phyloP scores from a whole-genome alignment of 2,888 invertebrate genomes.

The Sarcophaga rosellei region DNA sequence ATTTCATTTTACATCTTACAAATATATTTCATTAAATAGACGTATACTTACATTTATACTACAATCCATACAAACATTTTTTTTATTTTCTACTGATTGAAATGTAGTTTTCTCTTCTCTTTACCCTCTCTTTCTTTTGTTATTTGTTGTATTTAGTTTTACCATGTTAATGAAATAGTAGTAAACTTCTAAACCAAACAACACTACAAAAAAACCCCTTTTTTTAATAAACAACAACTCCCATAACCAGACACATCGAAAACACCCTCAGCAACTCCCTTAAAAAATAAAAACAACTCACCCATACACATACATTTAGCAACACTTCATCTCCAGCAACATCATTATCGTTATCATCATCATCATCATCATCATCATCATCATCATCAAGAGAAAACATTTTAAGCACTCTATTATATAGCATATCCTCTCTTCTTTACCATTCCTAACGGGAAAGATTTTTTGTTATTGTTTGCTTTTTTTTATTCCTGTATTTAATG shows the following conservation, averaged over 20 bases:
- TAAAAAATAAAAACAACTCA: constrained; percentile 6
- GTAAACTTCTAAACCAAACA: background rate
- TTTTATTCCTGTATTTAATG: constrained; percentile 28
- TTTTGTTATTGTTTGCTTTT: background rate
- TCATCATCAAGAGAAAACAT: constrained; percentile 36
- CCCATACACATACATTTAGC: background rate
- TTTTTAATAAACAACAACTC: background rate
- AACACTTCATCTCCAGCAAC: constrained; percentile 47
- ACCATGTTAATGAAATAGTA: background rate
- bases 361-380: constrained; percentile 13
- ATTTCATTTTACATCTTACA: no score
- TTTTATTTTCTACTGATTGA: constrained; percentile 58
- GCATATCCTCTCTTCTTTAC: constrained; percentile 34
- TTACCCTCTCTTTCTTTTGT: background rate
- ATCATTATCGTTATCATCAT: constrained; percentile 17
- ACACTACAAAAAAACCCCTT: background rate
- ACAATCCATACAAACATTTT: background rate
- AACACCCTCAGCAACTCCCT: background rate
- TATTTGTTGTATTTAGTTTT: background rate
- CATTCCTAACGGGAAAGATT: background rate
- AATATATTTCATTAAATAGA: no score
- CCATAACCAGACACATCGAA: background rate
- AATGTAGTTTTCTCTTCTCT: constrained; percentile 56
- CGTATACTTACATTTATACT: background rate
- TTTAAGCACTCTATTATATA: constrained; percentile 37